Base-by-base conservation (phyloP, 2,797 vertebrate species). In the Muscicapa comitata region DNA sequence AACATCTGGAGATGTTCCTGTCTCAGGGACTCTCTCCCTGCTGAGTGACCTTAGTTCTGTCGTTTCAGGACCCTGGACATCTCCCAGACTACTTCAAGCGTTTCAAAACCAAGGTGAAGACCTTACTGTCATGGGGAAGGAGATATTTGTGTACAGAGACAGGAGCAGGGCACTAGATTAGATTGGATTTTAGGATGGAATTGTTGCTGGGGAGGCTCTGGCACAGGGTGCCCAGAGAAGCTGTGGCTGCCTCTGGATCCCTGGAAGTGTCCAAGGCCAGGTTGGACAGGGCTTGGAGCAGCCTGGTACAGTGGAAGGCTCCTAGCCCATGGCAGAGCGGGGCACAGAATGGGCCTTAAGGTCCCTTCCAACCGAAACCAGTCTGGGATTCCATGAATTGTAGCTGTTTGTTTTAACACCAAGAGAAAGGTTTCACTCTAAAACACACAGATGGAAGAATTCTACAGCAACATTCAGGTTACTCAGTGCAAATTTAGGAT, bases 271-370 rank as follows among this genome's bases (percentile, higher is more conserved):
- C 59, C 85, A 73, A 59, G 20, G 20, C n/a, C 59, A 73, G 25
- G 53, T 0, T 88, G 76, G 59, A 29, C 6, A 0, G 38, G 38
- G 20, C 45, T 66, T 8, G 53, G 61, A 67, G 25, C 47, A 35
- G 2, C 54, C 40, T 67, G 68, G 47, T 25, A 13, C 0, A 17
- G 33, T 14, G 40, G 47, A 0, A 88, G 33, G 17, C 45, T 29
- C 43, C n/a, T 28, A 29, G 37, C 5, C 20, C 43, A 33, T 29
- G 45, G 26, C n/a, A 45, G 16, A 25, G 24, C 4, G 11, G 29
- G 53, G 13, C 0, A 28, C 2, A 4, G 6, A 35, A 1, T 42
- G 48, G 4, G 31, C 0, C 57, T 70, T 16, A 0, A 51, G 7
- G 6, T 31, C 20, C 6, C 7, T 42, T 25, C 37, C 43, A 8